phyloP scores from a whole-genome alignment of 2,888 invertebrate species.

The Orthosia incerta region DNA sequence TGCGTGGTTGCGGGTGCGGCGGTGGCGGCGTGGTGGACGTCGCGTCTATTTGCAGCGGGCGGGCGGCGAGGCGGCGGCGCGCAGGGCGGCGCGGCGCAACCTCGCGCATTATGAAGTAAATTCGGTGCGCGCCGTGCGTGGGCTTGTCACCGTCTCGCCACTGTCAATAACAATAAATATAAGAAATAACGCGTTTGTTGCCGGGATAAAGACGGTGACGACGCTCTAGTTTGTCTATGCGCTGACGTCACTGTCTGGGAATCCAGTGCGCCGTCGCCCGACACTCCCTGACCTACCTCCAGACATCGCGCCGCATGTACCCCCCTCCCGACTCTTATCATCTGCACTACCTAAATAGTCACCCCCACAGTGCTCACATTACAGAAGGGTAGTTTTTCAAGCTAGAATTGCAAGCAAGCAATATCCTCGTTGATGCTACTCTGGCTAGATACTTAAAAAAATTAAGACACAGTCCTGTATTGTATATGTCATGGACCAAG shows the following conservation, averaged over 20 bases:
- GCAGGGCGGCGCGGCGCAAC: conserved; percentile 75
- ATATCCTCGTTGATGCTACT: not conserved
- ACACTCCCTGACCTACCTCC: conserved; percentile 89
- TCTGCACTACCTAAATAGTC: conserved; percentile 21
- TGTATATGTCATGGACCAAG: too few relatives aligned
- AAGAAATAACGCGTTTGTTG: conserved; percentile 87
- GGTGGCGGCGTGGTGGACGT: conserved; percentile 45
- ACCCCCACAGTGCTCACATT: conserved; percentile 28
- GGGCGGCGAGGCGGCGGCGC: conserved; percentile 67
- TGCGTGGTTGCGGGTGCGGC: conserved; percentile 30
- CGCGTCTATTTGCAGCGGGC: conserved; percentile 80
- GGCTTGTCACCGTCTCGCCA: conserved; percentile 89
- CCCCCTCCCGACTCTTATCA: conserved; percentile 65
- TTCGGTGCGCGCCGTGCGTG: conserved; percentile 82
- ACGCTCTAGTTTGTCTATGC: conserved; percentile 89
- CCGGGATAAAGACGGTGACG: conserved; percentile 87
- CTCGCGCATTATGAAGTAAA: conserved; percentile 77
- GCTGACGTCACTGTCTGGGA: conserved; percentile 90
- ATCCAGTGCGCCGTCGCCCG: conserved; percentile 82
- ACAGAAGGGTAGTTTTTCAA: not conserved
- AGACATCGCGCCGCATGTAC: conserved; percentile 74
- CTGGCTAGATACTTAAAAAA: not conserved
- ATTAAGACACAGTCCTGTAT: not conserved
- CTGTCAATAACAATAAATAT: conserved; percentile 89
- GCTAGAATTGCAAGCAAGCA: not conserved